Evolutionary conservation across 2,113 vertebrate species (phyloP), one percentile per base, ranked within the genome.

Genomic region (Calidris pugnax): DNA sequence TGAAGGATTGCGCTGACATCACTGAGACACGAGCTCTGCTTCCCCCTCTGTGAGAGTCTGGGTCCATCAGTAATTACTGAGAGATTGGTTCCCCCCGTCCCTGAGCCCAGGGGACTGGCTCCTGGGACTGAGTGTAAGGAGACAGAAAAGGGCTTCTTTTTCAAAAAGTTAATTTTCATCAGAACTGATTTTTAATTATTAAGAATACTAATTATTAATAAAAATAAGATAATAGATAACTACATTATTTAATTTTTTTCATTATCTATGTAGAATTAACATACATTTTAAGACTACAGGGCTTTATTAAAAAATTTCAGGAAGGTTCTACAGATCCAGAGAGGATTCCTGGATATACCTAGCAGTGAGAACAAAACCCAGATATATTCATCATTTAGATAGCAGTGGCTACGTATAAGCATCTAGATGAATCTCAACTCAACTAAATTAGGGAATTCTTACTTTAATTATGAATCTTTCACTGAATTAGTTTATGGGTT

Each of bases 41-140:
- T 32, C 41, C 32, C 4, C 51, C 60, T 76, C 71, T 66, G 37
- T 64, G 24, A 69, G 35, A 83, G 50, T 14, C 13, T 7, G 28
- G 69, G 41, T 74, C 72, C 35, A 39, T 28, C 75, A 55, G 26
- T 80, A 91, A 83, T 77, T 66, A 55, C 41, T 32, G 37, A 71
- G 67, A 72, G 47, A 94, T 64, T 2, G 0, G 50, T 27, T 91
- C n/a, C 33, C 45, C 13, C 30, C 6, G 1, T 41, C 16, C 53
- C 20, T 39, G 47, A 48, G 26, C 51, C 30, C 69, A 75, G 9
- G 33, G 14, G 43, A 47, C 6, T 76, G 10, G 13, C 48, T 82
- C 14, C 2, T 4, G 56, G 32, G 15, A 39, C 26, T 0, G 0
- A 59, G 9, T 21, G 9, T 33, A 81, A 84, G 67, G 33, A 90